Evolutionary conservation across 2,888 invertebrate species (phyloP).

Genomic region (Ormyrus pomaceus): DNA sequence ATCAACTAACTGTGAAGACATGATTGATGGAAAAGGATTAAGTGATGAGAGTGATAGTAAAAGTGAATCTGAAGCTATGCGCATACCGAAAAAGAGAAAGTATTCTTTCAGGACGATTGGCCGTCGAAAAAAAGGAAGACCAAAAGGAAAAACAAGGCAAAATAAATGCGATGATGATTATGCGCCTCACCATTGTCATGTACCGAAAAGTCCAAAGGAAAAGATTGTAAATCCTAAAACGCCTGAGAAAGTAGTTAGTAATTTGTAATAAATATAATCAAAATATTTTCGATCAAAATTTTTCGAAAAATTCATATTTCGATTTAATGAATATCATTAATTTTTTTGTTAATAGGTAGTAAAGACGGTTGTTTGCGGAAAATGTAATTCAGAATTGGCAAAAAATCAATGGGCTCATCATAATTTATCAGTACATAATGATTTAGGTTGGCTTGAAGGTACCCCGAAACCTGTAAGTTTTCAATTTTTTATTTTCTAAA

Average conservation of each 20-base stretch:
- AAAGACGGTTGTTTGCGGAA: constrained; percentile 70
- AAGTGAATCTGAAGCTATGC: constrained; percentile 14
- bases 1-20: not conserved
- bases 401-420: constrained; percentile 76
- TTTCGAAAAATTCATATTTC: not conserved
- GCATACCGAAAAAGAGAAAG: constrained; percentile 12
- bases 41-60: constrained; percentile 8
- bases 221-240: constrained; percentile 9
- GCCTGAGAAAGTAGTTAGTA: constrained; percentile 18
- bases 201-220: constrained; percentile 3
- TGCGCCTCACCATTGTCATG: constrained; percentile 47
- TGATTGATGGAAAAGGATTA: not conserved
- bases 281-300: not conserved
- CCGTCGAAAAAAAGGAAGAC: constrained; percentile 44
- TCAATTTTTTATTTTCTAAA: constrained; percentile 26
- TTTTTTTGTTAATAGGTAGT: constrained; percentile 20
- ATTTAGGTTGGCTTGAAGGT: constrained; percentile 79
- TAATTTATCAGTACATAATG: constrained; percentile 78
- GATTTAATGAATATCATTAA: not conserved
- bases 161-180: constrained; percentile 38
- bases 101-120: not conserved
- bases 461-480: constrained; percentile 77
- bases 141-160: constrained; percentile 6
- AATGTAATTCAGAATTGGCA: constrained; percentile 75
- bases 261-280: not conserved